Conservation (phyloP, 2,113 vertebrate species). For the Regulus satrapa region DNA sequence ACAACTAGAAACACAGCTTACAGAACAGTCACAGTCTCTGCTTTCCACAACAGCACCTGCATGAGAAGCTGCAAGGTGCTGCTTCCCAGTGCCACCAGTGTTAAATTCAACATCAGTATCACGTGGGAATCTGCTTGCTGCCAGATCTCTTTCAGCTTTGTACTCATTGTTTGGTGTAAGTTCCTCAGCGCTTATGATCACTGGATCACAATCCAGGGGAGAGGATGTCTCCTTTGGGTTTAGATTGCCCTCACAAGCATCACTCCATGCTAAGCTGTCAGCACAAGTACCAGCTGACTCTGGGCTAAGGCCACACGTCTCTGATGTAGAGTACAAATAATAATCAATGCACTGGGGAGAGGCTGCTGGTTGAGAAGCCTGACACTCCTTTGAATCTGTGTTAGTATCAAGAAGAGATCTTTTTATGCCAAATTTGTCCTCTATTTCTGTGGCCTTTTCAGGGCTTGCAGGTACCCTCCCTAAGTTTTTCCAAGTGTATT, state of each 20-base stretch:
- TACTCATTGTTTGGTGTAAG: neutral
- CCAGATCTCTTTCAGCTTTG: neutral
- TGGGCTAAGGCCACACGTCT: neutral
- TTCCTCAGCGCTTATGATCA: neutral
- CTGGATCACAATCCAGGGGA: neutral
- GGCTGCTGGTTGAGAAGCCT: neutral
- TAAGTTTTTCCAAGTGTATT: neutral
- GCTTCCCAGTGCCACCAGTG: neutral
- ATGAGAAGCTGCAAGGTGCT: neutral
- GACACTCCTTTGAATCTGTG: neutral
- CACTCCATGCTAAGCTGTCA: neutral
- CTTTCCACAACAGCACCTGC: slow-evolving; percentile 13
- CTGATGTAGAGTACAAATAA: neutral
- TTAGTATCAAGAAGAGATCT: neutral
- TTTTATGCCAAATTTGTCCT: neutral
- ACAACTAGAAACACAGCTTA: neutral
- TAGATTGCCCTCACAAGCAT: neutral
- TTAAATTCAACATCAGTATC: neutral
- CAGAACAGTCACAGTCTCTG: neutral
- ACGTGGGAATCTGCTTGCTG: neutral
- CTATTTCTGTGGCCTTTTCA: neutral
- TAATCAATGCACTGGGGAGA: neutral
- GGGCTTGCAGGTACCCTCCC: neutral
- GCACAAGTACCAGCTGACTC: neutral
- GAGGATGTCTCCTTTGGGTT: neutral